Conservation (phyloP, 2,113 vertebrate genomes). For the Halcyon malimbica region DNA sequence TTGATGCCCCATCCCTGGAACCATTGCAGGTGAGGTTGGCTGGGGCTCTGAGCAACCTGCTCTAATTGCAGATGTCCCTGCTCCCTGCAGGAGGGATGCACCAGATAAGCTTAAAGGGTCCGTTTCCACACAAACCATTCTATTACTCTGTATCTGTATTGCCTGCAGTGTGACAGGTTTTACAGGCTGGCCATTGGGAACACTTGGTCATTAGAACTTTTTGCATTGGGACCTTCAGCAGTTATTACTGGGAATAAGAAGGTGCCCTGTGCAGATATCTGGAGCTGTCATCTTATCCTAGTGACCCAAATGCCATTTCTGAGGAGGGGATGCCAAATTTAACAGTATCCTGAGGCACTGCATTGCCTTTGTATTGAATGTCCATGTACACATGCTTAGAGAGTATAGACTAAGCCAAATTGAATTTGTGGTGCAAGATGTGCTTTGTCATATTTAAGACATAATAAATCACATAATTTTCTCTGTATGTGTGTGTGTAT, state of each 20-base stretch:
- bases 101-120: not conserved
- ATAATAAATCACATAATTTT: not conserved
- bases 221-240: not conserved
- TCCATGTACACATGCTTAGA: accelerated
- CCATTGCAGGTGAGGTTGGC: not conserved
- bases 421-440: not conserved
- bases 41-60: not conserved
- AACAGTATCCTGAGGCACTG: not conserved
- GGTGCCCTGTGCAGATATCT: too few species aligned
- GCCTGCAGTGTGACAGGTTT: not conserved
- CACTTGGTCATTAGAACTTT: not conserved
- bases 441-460: not conserved
- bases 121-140: not conserved
- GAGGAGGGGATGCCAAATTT: not conserved
- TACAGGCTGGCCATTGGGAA: not conserved
- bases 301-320: not conserved
- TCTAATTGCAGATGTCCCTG: not conserved
- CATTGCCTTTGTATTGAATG: too few species aligned
- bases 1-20: not conserved
- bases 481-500: not conserved
- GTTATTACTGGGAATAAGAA: not conserved
- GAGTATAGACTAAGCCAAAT: not conserved
- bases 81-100: not conserved
- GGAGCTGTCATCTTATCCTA: not conserved
- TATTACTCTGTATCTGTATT: not conserved